These are phyloP conservation scores for Netelia fuscicornis DNA, from an alignment of 2,888 invertebrate species.

Conservation along the genomic window DNA sequence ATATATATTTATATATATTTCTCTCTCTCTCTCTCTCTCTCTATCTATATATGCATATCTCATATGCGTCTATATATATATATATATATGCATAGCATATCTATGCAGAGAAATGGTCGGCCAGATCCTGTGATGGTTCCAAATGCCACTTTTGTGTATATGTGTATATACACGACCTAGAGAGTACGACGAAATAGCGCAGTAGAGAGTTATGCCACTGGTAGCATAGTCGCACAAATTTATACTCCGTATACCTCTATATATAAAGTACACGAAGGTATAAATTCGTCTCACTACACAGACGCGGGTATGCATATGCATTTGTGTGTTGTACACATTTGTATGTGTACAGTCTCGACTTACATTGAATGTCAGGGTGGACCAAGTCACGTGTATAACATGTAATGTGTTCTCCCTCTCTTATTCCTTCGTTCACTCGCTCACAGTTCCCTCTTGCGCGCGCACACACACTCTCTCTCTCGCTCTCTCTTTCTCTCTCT, in stretches of 20 bases:
- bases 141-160: constrained; percentile 1
- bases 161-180: background rate
- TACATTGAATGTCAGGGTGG: constrained; percentile 41
- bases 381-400: constrained; percentile 38
- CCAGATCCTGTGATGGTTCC: constrained; percentile 65
- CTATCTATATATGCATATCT: too few relatives aligned
- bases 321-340: constrained; percentile 17
- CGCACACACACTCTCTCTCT: background rate
- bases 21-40: too few relatives aligned
- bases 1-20: constrained; percentile 27
- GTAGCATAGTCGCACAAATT: constrained; percentile 24
- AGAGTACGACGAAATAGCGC: constrained; percentile 15
- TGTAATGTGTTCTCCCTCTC: background rate
- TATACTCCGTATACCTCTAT: constrained; percentile 25
- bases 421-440: background rate
- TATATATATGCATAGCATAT: background rate
- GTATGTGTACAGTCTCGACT: constrained; percentile 10
- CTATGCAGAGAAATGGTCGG: constrained; percentile 72
- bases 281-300: constrained; percentile 7
- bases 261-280: constrained; percentile 32
- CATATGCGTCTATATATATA: background rate
- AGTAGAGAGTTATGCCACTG: constrained; percentile 24
- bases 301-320: background rate
- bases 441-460: too few relatives aligned
- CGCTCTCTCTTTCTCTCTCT: background rate